Conservation (phyloP, 2,888 invertebrate species). For the Xylota segnis region DNA sequence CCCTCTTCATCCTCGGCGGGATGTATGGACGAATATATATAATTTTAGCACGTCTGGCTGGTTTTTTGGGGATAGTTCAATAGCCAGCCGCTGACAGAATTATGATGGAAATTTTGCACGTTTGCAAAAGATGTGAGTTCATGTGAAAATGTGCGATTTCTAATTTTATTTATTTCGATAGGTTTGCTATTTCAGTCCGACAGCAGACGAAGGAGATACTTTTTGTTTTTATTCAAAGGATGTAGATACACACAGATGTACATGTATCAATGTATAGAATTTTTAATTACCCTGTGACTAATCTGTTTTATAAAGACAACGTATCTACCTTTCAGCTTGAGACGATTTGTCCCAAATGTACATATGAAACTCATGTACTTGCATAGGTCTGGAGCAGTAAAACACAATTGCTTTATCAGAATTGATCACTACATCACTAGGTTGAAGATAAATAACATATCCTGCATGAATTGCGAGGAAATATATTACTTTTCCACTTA, state of each 20-base stretch:
- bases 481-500: too few relatives aligned
- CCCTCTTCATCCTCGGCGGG: not conserved
- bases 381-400: too few relatives aligned
- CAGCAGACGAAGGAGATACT: slow-evolving; percentile 23
- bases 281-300: not conserved
- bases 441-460: too few relatives aligned
- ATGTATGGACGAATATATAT: slow-evolving; percentile 25
- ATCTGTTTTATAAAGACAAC: not conserved
- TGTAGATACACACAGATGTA: not conserved
- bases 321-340: too few relatives aligned
- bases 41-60: slow-evolving; percentile 46
- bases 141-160: slow-evolving; percentile 58
- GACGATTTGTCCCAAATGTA: too few relatives aligned
- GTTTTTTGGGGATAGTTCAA: slow-evolving; percentile 57
- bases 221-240: not conserved
- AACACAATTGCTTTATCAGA: too few relatives aligned
- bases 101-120: slow-evolving; percentile 70
- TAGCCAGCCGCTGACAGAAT: slow-evolving; percentile 66
- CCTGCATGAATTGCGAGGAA: too few relatives aligned
- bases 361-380: too few relatives aligned
- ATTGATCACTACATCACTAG: too few relatives aligned
- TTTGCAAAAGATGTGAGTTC: slow-evolving; percentile 48
- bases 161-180: slow-evolving; percentile 33
- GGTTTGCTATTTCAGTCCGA: slow-evolving; percentile 40
- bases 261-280: not conserved